Base-by-base conservation (phyloP, 2,888 invertebrate genomes). In the Flabesymbios commensalis region DNA sequence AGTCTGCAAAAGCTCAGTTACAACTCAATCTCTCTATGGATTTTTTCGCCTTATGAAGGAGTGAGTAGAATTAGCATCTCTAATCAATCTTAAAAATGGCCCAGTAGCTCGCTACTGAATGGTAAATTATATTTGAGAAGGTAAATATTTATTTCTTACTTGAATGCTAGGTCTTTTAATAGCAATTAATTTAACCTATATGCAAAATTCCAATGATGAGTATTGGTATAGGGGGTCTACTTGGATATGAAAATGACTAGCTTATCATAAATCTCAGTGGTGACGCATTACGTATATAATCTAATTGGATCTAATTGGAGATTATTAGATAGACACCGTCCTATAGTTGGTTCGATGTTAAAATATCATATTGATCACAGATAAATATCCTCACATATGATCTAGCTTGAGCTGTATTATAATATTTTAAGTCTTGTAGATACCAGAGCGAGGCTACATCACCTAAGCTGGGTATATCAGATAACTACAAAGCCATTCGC, bases 11-110 rank as follows among this genome's bases (percentile, higher is more conserved):
- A 79, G 79, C 51, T 78, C 81, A 14, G 90, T 99, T 17, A 91
- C 93, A 47, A 91, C 94, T 75, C 86, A 88, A 69, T 90, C 91
- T 2, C 86, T 99, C 26, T 86, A 88, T 63, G 89, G 89, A 53
- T 98, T 93, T 83, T 97, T 98, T 81, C 86, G 88, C 65, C 94
- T 93, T 78, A 89, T 95, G 68, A 69, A 75, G 39, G 66, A 66
- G 78, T 83, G 66, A 59, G 64, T 63, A 36, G 39, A 26, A 33
- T 36, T 17, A 29, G 28, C 31, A n/a, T 4, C n/a, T n/a, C n/a
- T n/a, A n/a, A n/a, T n/a, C n/a, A n/a, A n/a, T n/a, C n/a, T n/a
- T n/a, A n/a, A n/a, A n/a, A n/a, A n/a, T n/a, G n/a, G n/a, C n/a
- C n/a, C n/a, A n/a, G n/a, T n/a, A n/a, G n/a, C n/a, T n/a, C n/a